Percentiles rank a stretch among this genome's conserved stretches.
Conservation (phyloP, 2,113 vertebrate species). For the Hydropotes inermis region DNA sequence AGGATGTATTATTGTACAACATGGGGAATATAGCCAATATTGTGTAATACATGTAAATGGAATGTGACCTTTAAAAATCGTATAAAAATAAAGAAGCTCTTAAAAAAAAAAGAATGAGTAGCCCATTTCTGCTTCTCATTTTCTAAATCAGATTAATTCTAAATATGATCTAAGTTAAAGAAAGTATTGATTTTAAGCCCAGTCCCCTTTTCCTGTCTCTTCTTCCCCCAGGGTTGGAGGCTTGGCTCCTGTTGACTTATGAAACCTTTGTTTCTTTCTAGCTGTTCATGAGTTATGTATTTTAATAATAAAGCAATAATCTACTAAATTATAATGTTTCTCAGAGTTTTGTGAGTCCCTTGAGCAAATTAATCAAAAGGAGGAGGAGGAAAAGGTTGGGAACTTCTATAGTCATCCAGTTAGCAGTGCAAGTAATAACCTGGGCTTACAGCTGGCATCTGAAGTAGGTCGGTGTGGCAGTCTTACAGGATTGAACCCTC, state of each 20-base stretch:
- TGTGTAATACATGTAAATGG: neutral
- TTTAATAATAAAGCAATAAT: neutral
- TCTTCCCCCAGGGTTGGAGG: neutral
- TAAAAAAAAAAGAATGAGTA: neutral
- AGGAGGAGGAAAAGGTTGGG: neutral
- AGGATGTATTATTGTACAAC: neutral
- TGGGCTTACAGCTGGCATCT: neutral
- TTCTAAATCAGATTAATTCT: neutral
- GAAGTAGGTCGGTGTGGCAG: neutral
- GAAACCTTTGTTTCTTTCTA: neutral
- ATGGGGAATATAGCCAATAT: neutral
- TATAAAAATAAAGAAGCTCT: neutral
- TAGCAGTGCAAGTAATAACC: neutral
- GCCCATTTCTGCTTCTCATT: neutral
- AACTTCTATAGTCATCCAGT: neutral
- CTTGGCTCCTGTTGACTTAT: neutral
- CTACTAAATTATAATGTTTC: neutral
- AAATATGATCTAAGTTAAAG: neutral
- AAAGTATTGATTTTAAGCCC: conserved; percentile 6
- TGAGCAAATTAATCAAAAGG: neutral
- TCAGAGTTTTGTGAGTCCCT: neutral
- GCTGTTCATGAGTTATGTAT: too few relatives aligned
- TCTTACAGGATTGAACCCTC: neutral
- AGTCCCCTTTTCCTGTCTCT: neutral
- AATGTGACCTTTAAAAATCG: neutral